Conservation (phyloP, 2,113 vertebrate species). For the Psettodes erumei region DNA sequence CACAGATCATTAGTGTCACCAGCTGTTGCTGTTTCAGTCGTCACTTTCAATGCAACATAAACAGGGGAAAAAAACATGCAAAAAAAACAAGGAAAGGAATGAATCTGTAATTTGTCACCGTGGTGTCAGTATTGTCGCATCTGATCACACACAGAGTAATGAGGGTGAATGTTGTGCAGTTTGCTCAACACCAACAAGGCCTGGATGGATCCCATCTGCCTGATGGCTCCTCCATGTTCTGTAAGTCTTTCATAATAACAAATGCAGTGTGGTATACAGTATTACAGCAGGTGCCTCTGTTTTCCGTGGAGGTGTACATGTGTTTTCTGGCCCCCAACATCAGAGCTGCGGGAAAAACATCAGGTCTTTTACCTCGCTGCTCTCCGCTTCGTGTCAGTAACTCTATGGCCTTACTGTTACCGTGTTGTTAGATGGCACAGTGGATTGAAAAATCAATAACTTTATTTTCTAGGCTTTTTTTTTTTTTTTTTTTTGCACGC, state of each 20-base stretch:
- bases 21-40: conserved; percentile 3
- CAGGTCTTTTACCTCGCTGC: background rate
- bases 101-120: conserved; percentile 36
- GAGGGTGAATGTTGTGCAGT: conserved; percentile 14
- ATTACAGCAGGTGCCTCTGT: background rate
- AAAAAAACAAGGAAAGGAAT: conserved; percentile 18
- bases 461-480: background rate
- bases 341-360: conserved; percentile 6
- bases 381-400: conserved; percentile 9
- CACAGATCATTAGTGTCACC: conserved; percentile 29
- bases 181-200: conserved; percentile 10
- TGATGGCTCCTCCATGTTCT: conserved; percentile 8
- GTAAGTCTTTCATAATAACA: background rate
- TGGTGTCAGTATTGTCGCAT: conserved; percentile 3
- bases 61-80: conserved; percentile 4
- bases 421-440: conserved; percentile 29
- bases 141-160: conserved; percentile 31
- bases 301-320: conserved; percentile 4
- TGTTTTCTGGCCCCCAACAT: conserved; percentile 6
- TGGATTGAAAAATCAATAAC: conserved; percentile 45
- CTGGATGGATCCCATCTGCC: conserved; percentile 13
- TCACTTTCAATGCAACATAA: conserved; percentile 17
- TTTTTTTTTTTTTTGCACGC: background rate
- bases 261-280: background rate
- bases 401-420: conserved; percentile 16